A percentile compares a stretch with the other conserved stretches of the same genome.
phyloP scores from a whole-genome alignment of 2,113 vertebrate genomes.

The Bostrychus sinensis region DNA sequence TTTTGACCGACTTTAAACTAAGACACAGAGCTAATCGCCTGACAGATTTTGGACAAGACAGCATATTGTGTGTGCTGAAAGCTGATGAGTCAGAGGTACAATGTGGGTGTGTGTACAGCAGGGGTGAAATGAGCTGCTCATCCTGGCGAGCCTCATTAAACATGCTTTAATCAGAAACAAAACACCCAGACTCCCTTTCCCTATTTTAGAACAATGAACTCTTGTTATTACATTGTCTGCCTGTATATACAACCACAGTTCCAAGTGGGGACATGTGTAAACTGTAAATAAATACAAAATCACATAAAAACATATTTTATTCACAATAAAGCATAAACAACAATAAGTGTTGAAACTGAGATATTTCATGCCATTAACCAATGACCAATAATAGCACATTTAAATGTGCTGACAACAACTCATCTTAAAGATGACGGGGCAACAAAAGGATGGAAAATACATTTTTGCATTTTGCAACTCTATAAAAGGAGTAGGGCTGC shows the following conservation, averaged over 20 bases:
- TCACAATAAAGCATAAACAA: too few species aligned
- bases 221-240: constrained; percentile 57
- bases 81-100: constrained; percentile 11
- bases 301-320: too few species aligned
- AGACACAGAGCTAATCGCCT: not conserved
- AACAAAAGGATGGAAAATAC: too few species aligned
- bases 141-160: constrained; percentile 55
- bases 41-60: constrained; percentile 67
- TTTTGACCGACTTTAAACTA: not conserved
- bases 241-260: constrained; percentile 30
- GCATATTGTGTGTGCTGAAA: constrained; percentile 1
- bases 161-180: constrained; percentile 60
- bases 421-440: too few species aligned
- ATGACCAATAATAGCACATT: too few species aligned
- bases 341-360: too few species aligned
- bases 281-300: too few species aligned
- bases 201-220: constrained; percentile 53
- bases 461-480: too few species aligned
- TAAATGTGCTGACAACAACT: too few species aligned
- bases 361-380: too few species aligned
- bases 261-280: too few species aligned
- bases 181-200: constrained; percentile 30
- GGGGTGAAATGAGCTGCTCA: constrained; percentile 25
- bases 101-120: constrained; percentile 11
- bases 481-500: too few species aligned